These are phyloP conservation scores for Brachyptera putata DNA, from an alignment of 2,888 invertebrate species.

Conservation along the genomic window DNA sequence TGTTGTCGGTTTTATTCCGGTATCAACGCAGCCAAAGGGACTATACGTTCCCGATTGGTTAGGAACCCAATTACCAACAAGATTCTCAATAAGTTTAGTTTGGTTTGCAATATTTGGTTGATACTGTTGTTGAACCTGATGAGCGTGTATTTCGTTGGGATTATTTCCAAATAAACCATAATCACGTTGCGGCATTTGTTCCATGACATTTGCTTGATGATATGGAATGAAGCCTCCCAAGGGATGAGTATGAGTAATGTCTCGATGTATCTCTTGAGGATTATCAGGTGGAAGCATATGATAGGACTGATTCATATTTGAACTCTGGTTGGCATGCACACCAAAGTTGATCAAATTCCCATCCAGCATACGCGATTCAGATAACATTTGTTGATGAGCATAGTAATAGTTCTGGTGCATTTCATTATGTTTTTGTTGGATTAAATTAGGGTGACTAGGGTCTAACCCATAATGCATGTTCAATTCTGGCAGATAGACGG, in stretches of 20 bases:
- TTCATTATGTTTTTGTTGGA: slow-evolving; percentile 23
- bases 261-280: not conserved
- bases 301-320: slow-evolving; percentile 16
- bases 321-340: not conserved
- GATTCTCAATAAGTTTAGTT: slow-evolving; percentile 60
- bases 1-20: slow-evolving; percentile 43
- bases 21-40: slow-evolving; percentile 63
- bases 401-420: slow-evolving; percentile 27
- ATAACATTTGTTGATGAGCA: slow-evolving; percentile 15
- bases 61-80: slow-evolving; percentile 68
- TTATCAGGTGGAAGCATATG: slow-evolving; percentile 23
- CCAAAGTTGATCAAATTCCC: not conserved
- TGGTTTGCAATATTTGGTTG: slow-evolving; percentile 13
- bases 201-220: slow-evolving; percentile 19
- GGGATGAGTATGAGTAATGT: not conserved
- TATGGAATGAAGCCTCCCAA: slow-evolving; percentile 28
- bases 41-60: slow-evolving; percentile 69
- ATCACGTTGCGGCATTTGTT: slow-evolving; percentile 21
- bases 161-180: slow-evolving; percentile 25
- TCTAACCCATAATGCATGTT: slow-evolving; percentile 25
- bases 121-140: slow-evolving; percentile 36
- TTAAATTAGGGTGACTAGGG: not conserved
- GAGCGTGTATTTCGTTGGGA: not conserved
- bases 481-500: slow-evolving; percentile 23
- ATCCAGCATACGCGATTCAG: slow-evolving; percentile 2